Base-by-base conservation (phyloP, 2,113 vertebrate genomes). In the Sisor rabdophorus region DNA sequence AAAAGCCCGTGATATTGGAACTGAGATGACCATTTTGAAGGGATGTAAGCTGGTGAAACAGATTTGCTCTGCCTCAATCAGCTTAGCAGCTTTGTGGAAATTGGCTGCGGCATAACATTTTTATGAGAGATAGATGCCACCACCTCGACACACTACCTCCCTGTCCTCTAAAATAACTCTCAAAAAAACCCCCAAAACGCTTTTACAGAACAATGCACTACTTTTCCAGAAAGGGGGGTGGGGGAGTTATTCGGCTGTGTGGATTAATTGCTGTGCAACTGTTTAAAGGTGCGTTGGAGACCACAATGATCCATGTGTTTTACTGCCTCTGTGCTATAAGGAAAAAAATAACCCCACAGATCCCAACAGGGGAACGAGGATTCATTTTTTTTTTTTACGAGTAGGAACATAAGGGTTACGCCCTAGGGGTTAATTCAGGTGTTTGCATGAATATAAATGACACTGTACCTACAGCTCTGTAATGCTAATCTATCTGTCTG, bases 21-120 rank as follows among this genome's bases (percentile, higher is more conserved):
- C 89, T 90, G 91, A 92, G 92, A 93, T 93, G 92, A 88, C 89
- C 89, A 91, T 93, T 92, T 92, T 90, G 90, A 92, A 91, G 89
- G 88, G 91, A 90, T 91, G 87, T 92, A 91, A 92, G 92, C 90
- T 89, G 89, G 89, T 91, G 90, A 90, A 91, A 89, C 90, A 92
- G 90, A 92, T 92, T 92, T 89, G 89, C 89, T 88, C 86, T 84
- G 89, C 90, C 89, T 91, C 90, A 93, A 93, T 92, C 92, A 91
- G 92, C 91, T 93, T 92, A 92, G 89, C 86, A 86, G 90, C 89
- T 90, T 89, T 92, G 90, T 93, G 86, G 88, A 91, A 91, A 92
- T 92, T 91, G 91, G 90, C 90, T 91, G 88, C 86, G 81, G 88
- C 83, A 73, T 89, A 82, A 88, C 83, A 80, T 85, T 89, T 89